Base-by-base conservation (phyloP, 2,888 invertebrate species). In the Oscheius sp. region DNA sequence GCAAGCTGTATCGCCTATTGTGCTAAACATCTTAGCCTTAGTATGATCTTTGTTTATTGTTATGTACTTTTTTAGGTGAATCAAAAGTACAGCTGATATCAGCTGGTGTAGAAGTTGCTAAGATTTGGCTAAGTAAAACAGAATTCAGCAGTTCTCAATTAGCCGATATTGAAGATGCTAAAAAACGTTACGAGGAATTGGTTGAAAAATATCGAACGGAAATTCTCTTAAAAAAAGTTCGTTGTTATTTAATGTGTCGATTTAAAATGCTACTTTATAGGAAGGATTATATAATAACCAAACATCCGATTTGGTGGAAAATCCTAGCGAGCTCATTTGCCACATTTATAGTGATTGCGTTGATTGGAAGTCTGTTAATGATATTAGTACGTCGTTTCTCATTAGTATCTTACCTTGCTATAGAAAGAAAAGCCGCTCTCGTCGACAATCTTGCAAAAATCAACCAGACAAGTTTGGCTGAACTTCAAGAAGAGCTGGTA, bases 281-380 rank as follows among this genome's bases (percentile, higher is more conserved):
- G 74, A 73, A 45, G 76, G 77, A 55, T 29, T 79, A 52, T 75
- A 75, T 74, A 75, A 71, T 13, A 74, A 70, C 23, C 74, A 75
- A 41, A 74, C 81, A 16, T 72, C 78, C 5, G 81, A 78, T 12
- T 63, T 75, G 46, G 66, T 74, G 70, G 52, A 81, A 25, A 75
- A 78, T 25, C 77, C 78, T 1, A 69, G 66, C 2, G 78, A 80
- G 45, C 75, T 84, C 41, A 80, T 84, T 45, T 29, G 73, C 12
- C 56, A 75, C 23, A 76, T 84, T 45, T 84, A 83, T 71, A 73
- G 74, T 23, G 76, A 79, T 18, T 69, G 72, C 58, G 58, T 80
- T 16, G 75, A 81, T n/a, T 84, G 84, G 84, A 73, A 49, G 5
- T 70, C 80, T 27, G 25, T 59, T n/a, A 46, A 45, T 12, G 79